phyloP scores from a whole-genome alignment of 2,797 vertebrate genomes.

The Crypturellus tataupa region DNA sequence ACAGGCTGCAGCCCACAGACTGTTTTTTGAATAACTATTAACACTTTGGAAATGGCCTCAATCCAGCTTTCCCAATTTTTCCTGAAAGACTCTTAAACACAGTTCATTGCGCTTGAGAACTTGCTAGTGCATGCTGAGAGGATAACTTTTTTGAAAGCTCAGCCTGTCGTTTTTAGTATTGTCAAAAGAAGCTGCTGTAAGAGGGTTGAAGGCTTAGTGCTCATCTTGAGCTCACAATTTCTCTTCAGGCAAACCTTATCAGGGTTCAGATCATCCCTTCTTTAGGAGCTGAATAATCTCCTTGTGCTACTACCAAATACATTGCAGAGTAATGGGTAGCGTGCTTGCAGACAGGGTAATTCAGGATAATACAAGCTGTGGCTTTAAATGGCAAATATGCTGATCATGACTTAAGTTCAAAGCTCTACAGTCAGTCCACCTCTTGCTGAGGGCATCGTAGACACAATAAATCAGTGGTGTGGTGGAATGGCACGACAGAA shows the following conservation, averaged over 20 bases:
- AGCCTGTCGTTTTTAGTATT: constrained; percentile 23
- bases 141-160: background rate
- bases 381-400: background rate
- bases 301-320: background rate
- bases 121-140: constrained; percentile 13
- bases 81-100: background rate
- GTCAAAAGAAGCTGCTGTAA: constrained; percentile 45
- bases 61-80: constrained; percentile 20
- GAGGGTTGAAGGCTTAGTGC: constrained; percentile 23
- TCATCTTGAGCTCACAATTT: constrained; percentile 41
- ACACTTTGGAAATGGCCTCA: constrained; percentile 31
- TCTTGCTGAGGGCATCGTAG: background rate
- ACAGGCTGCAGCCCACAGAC: constrained; percentile 31
- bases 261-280: constrained; percentile 61
- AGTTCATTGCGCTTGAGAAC: constrained; percentile 22
- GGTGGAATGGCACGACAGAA: background rate
- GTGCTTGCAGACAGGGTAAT: background rate
- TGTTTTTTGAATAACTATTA: constrained; percentile 25
- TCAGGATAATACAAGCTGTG: background rate
- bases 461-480: background rate
- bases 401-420: background rate
- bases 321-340: background rate
- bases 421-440: background rate
- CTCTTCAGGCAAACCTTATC: constrained; percentile 45
- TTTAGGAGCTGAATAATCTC: constrained; percentile 40